Percentiles rank a stretch among this genome's conserved stretches.
Conservation (phyloP, 2,888 invertebrate genomes). For the Lymantria monacha region DNA sequence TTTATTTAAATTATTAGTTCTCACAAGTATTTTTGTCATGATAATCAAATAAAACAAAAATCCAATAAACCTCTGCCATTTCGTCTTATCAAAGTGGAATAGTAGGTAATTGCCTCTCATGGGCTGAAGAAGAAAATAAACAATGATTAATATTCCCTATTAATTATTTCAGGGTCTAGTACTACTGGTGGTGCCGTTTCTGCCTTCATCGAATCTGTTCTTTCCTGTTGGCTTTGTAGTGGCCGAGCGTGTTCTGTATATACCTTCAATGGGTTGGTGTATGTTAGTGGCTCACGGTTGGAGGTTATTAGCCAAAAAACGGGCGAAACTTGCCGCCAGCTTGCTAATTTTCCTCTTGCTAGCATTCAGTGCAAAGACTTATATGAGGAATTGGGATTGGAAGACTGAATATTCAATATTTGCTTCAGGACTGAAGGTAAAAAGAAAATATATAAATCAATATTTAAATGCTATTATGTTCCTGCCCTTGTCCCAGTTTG, state of each 20-base stretch:
- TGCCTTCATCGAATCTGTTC: conserved; percentile 98
- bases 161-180: conserved; percentile 88
- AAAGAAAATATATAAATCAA: background rate
- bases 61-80: too few species aligned
- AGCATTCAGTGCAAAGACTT: conserved; percentile 92
- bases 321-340: conserved; percentile 85
- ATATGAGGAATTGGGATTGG: conserved; percentile 95
- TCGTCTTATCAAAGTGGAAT: too few species aligned
- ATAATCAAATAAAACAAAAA: too few species aligned
- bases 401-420: conserved; percentile 96
- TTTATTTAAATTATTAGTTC: too few species aligned
- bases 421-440: conserved; percentile 90
- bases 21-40: too few species aligned
- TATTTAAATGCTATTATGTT: background rate
- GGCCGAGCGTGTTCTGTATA: conserved; percentile 96
- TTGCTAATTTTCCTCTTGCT: conserved; percentile 86
- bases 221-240: conserved; percentile 99
- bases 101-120: too few species aligned
- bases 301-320: conserved; percentile 85
- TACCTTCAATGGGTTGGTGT: conserved; percentile 99
- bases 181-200: conserved; percentile 93
- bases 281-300: conserved; percentile 94
- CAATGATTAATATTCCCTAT: too few species aligned
- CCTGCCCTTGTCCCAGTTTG: too few species aligned
- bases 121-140: too few species aligned